Conservation (phyloP, 1,140 invertebrate species). For the Megalopta genalis region DNA sequence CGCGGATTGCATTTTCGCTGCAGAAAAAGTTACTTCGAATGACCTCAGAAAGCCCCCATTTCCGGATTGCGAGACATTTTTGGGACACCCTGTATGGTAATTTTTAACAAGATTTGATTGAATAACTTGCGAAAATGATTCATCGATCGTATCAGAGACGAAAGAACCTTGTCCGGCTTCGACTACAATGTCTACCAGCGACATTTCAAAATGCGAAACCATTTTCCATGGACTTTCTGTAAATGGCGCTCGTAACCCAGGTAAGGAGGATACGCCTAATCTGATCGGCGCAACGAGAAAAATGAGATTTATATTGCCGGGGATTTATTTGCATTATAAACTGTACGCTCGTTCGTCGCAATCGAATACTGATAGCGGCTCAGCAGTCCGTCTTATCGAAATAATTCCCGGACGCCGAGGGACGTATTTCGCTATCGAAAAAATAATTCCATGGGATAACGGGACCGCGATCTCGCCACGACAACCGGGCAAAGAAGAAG, state of each 20-base stretch:
- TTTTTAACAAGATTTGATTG: too few relatives aligned
- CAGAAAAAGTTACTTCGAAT: too few relatives aligned
- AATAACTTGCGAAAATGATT: too few relatives aligned
- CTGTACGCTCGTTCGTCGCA: not conserved
- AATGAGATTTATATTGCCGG: not conserved
- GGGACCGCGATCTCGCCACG: not conserved
- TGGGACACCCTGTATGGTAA: too few relatives aligned
- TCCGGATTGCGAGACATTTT: too few relatives aligned
- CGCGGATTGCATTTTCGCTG: too few relatives aligned
- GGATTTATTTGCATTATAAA: slow-evolving; percentile 28
- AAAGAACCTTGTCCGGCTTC: too few relatives aligned
- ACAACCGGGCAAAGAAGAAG: not conserved
- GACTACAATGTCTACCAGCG: too few relatives aligned
- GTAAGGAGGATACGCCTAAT: not conserved
- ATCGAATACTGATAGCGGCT: slow-evolving; percentile 23
- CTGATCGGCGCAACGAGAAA: not conserved
- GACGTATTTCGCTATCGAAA: not conserved
- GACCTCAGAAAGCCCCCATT: too few relatives aligned
- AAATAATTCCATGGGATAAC: not conserved
- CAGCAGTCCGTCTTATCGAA: slow-evolving; percentile 22
- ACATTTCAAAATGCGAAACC: not conserved
- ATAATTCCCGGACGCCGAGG: not conserved
- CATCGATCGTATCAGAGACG: too few relatives aligned
- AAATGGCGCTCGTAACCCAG: not conserved
- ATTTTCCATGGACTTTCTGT: not conserved